A percentile compares a stretch with the other conserved stretches of the same genome.
Conservation (phyloP, 2,797 vertebrate species). For the Novumbra hubbsi region DNA sequence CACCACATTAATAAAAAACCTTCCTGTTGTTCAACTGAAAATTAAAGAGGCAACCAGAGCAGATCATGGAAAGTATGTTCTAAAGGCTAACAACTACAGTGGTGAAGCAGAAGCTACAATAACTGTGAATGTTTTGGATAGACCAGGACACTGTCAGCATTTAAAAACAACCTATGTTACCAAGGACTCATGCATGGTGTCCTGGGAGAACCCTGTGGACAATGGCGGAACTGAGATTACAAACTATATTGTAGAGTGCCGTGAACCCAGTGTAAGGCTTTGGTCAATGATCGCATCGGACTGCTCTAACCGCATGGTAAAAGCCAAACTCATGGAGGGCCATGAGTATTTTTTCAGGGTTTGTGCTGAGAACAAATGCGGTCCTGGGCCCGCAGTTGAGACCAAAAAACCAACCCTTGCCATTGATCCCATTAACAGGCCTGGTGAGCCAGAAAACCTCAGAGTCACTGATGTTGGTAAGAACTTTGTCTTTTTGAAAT, state of each 20-base stretch:
- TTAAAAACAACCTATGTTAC: slow-evolving; percentile 85
- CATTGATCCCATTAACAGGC: slow-evolving; percentile 91
- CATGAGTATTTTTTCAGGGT: slow-evolving; percentile 97
- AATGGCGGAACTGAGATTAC: slow-evolving; percentile 98
- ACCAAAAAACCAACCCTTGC: slow-evolving; percentile 91
- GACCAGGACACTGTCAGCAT: slow-evolving; percentile 95
- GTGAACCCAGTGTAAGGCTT: slow-evolving; percentile 88
- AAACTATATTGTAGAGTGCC: slow-evolving; percentile 96
- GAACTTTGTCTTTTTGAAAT: slow-evolving; percentile 89
- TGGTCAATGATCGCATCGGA: slow-evolving; percentile 95
- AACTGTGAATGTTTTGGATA: slow-evolving; percentile 92
- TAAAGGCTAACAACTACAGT: slow-evolving; percentile 92
- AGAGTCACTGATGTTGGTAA: slow-evolving; percentile 92
- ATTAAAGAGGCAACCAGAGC: slow-evolving; percentile 90
- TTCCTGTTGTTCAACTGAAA: slow-evolving; percentile 85
- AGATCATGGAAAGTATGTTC: slow-evolving; percentile 92
- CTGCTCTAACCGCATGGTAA: slow-evolving; percentile 91
- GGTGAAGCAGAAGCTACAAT: slow-evolving; percentile 92
- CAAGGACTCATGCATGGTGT: slow-evolving; percentile 90
- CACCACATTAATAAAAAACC: slow-evolving; percentile 80
- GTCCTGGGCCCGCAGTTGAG: slow-evolving; percentile 88
- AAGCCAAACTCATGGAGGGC: slow-evolving; percentile 90
- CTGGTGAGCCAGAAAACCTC: slow-evolving; percentile 95
- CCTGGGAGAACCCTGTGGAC: slow-evolving; percentile 93
- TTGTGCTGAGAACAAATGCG: slow-evolving; percentile 95